A percentile compares a stretch with the other conserved stretches of the same genome.
Evolutionary conservation across 2,888 invertebrate genomes (phyloP).

Genomic region (Masnerella sp.): DNA sequence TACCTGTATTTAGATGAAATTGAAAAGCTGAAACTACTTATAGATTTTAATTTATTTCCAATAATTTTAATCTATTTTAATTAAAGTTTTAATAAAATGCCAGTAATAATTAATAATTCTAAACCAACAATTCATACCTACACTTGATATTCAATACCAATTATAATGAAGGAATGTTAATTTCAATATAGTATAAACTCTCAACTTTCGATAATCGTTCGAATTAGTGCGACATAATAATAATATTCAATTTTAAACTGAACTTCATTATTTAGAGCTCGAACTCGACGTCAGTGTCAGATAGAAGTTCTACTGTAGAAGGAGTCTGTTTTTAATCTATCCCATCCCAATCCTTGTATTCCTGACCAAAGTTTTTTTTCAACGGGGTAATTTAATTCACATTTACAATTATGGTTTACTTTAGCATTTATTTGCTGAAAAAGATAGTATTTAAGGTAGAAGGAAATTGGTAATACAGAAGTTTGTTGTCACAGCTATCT

Average conservation of each 20-base stretch:
- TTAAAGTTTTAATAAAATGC: too few species aligned
- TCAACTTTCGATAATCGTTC: neutral
- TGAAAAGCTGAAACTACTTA: too few species aligned
- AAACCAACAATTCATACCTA: too few species aligned
- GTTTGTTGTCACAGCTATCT: conserved; percentile 82
- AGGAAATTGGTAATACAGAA: too few species aligned
- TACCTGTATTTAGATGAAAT: too few species aligned
- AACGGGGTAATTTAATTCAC: conserved; percentile 15
- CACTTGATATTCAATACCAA: neutral
- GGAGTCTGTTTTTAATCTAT: conserved; percentile 22
- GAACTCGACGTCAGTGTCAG: conserved; percentile 59
- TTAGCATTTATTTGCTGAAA: conserved; percentile 20
- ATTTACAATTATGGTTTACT: conserved; percentile 3
- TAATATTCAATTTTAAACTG: neutral
- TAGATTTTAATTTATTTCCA: too few species aligned
- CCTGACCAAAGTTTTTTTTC: neutral
- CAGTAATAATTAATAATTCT: too few species aligned
- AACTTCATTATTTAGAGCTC: conserved; percentile 60
- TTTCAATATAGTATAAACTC: too few species aligned
- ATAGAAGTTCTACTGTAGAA: conserved; percentile 32
- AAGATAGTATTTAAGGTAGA: too few species aligned
- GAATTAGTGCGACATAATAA: conserved; percentile 2
- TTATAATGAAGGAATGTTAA: too few species aligned
- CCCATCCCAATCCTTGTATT: conserved; percentile 9
- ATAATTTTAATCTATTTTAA: too few species aligned